Base-by-base conservation (phyloP, 92 coral and sea anemone species). In the Epizoanthus ramosus region DNA sequence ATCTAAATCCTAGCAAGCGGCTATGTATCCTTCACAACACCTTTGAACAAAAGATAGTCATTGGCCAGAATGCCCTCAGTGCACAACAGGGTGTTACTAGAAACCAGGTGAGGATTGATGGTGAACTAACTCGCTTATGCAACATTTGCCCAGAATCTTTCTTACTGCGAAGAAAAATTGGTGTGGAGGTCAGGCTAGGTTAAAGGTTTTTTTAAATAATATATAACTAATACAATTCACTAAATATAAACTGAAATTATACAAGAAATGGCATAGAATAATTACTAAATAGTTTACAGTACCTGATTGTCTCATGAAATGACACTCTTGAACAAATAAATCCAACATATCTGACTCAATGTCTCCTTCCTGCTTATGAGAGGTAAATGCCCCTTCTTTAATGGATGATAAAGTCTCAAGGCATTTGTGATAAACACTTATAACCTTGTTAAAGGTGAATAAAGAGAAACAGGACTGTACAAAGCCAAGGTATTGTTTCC, bases 291-390 rank as follows among this genome's bases (percentile, higher is more conserved):
- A 37, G 52, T 57, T 21, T 66, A 14, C 21, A 3, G 39, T 84
- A 93, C 98, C 99, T 97, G 99, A 73, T 68, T 97, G 99, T 82
- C 88, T 88, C 83, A 93, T 83, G 81, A 97, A 94, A 58, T 89
- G 92, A 67, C 98, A 94, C 74, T 85, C 80, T 79, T 87, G 92
- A 56, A 94, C 88, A 86, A 97, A 94, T 70, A 97, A 77, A 74
- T 94, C 97, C 86, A 97, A 68, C 95, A 97, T 88, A 63, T 90
- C 93, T 59, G 71, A 84, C 88, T 97, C 99, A 17, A 94, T 61
- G 53, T 90, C 90, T 14, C 68, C 88, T 47, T 90, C 97, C 68
- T 79, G 93, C 89, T 77, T 88, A 86, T 97, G 99, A 17, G 99
- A 97, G 2, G 88, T 71, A 64, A 97, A 97, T 3, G 89, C 91